A percentile compares a stretch with the other conserved stretches of the same genome.
Conservation (phyloP, 2,113 vertebrate genomes). For the Pollachius pollachius region DNA sequence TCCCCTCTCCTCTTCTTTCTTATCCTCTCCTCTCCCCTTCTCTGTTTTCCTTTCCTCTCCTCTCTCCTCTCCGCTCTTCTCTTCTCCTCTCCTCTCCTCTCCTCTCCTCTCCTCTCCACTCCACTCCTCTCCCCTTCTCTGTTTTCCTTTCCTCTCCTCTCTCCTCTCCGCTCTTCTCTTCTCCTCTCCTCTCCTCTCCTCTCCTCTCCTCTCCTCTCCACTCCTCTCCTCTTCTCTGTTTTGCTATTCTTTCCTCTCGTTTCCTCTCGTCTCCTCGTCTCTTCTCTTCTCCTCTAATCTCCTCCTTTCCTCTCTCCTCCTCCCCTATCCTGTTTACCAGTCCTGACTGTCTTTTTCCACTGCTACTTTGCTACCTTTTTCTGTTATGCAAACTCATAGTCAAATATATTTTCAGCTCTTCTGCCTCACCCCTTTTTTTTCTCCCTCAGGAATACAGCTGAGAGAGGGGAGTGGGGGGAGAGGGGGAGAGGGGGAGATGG, state of each 20-base stretch:
- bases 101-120: constrained; percentile 11
- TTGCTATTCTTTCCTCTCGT: constrained; percentile 9
- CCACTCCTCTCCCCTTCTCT: constrained; percentile 10
- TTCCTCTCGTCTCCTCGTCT: constrained; percentile 5
- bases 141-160: constrained; percentile 11
- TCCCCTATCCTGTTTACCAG: constrained; percentile 43
- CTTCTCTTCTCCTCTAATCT: constrained; percentile 2
- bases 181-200: background rate
- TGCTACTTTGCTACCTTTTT: constrained; percentile 43
- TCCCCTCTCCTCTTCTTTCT: constrained; percentile 12
- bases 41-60: background rate
- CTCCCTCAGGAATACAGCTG: background rate
- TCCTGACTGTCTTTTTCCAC: constrained; percentile 59
- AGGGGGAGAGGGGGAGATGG: constrained; percentile 2
- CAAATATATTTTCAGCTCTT: constrained; percentile 2
- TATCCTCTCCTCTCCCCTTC: background rate
- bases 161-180: constrained; percentile 7
- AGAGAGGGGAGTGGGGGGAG: background rate
- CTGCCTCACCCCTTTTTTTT: constrained; percentile 7
- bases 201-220: background rate
- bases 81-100: background rate
- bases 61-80: constrained; percentile 20
- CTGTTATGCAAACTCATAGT: constrained; percentile 6
- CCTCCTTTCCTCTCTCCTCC: background rate
- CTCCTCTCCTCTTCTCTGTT: background rate